Conservation (phyloP, 1,140 invertebrate genomes). For the Calliopsis andreniformis region DNA sequence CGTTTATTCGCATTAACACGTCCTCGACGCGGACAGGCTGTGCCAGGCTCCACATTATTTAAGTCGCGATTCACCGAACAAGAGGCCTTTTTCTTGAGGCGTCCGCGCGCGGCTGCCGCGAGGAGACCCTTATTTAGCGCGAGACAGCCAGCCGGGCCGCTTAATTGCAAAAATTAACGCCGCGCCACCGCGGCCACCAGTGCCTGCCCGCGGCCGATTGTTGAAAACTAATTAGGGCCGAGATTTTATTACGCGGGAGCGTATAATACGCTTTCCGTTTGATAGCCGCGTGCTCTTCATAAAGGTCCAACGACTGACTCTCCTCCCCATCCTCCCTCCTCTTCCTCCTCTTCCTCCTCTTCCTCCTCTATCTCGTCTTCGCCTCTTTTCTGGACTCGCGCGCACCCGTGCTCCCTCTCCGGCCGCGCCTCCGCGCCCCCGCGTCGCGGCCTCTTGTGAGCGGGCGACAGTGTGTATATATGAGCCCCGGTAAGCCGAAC, state of each 20-base stretch:
- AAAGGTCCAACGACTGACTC: conserved; percentile 46
- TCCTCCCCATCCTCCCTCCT: not conserved
- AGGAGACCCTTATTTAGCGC: conserved; percentile 38
- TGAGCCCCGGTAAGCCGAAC: conserved; percentile 44
- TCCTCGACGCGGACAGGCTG: conserved; percentile 26
- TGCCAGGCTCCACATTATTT: conserved; percentile 35
- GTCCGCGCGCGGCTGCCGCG: conserved; percentile 18
- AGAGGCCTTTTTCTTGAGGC: conserved; percentile 53
- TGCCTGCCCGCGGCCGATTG: conserved; percentile 54
- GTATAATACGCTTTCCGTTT: conserved; percentile 64
- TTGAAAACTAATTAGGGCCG: conserved; percentile 74
- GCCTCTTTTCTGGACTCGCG: conserved; percentile 31
- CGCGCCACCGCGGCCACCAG: conserved; percentile 28
- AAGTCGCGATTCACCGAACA: conserved; percentile 50
- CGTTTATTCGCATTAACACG: conserved; percentile 62
- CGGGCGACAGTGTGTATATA: conserved; percentile 36
- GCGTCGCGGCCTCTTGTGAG: conserved; percentile 27
- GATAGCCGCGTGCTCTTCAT: conserved; percentile 48
- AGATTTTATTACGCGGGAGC: conserved; percentile 59
- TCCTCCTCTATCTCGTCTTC: conserved; percentile 30
- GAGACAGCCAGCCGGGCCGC: conserved; percentile 33
- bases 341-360: not conserved
- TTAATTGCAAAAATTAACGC: conserved; percentile 76
- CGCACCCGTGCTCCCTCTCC: not conserved
- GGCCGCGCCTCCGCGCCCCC: not conserved